Percentiles rank a stretch among this genome's conserved stretches.
Evolutionary conservation across 2,113 vertebrate genomes (phyloP).

Genomic region (Vulpes vulpes): DNA sequence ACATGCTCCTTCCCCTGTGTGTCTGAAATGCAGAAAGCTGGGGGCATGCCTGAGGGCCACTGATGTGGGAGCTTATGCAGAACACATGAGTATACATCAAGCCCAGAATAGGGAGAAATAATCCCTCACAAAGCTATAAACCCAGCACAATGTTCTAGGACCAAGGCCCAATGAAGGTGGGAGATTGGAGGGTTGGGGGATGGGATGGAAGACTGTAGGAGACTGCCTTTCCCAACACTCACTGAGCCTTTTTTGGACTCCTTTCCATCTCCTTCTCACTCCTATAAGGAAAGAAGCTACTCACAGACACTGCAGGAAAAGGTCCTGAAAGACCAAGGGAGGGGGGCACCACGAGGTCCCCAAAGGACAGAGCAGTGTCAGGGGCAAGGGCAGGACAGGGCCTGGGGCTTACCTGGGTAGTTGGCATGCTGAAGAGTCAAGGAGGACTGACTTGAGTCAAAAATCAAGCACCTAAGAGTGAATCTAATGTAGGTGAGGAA

Average conservation of each 20-base stretch:
- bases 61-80: neutral
- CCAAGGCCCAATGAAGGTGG: neutral
- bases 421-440: neutral
- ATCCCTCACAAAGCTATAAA: neutral
- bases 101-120: neutral
- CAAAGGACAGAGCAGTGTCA: neutral
- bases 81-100: neutral
- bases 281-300: conserved; percentile 48
- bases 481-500: neutral
- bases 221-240: neutral
- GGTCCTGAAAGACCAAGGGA: conserved; percentile 78
- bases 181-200: neutral
- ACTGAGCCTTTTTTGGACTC: neutral
- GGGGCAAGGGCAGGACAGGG: neutral
- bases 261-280: neutral
- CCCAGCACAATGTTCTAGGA: neutral
- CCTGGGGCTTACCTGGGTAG: neutral
- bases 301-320: conserved; percentile 85
- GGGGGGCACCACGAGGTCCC: neutral
- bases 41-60: neutral
- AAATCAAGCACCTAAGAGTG: neutral
- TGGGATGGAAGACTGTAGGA: neutral
- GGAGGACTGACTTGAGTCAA: neutral
- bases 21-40: neutral
- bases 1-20: neutral